Evolutionary conservation across 2,888 invertebrate species (phyloP), one percentile per base, ranked within the genome.

Genomic region (Chironomus riparius): DNA sequence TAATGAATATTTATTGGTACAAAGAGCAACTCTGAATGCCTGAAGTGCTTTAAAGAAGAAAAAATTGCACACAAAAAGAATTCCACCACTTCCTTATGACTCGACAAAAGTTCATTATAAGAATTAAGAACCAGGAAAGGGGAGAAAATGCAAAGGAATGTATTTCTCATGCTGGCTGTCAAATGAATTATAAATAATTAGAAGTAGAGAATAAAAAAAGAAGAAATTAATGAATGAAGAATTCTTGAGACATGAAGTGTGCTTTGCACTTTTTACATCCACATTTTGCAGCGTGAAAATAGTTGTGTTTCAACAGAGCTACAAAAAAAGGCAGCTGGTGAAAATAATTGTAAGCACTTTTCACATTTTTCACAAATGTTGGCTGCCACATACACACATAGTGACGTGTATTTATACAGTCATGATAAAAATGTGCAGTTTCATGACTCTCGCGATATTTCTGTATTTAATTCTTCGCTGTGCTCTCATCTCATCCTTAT

Each of bases 151-250:
- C 24, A 68, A 68, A 38, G 47, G 47, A 10, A 15, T 70, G 13
- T 48, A 15, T 13, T 15, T 56, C 56, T 56, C 48, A 12, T 47
- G 15, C 48, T 47, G 15, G 13, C 10, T 47, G 70, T 70, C 70
- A 70, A 38, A 70, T 70, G 70, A 70, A 70, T 70, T 70, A 70
- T 70, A 70, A 70, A 70, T 48, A 70, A 70, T 70, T 38, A 70
- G 70, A 47, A 48, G 38, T 38, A 10, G 38, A 38, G 38, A 10
- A 5, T 24, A 24, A 5, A 28, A 38, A 38, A 38, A 28, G 10
- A 38, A 38, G 10, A 18, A 70, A 70, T 48, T 70, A 70, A 70
- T 70, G 70, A 70, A 18, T 15, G 56, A 22, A 70, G 47, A 48
- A 38, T n/a, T 10, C n/a, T 12, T 10, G n/a, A 47, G 21, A 70